A percentile compares a stretch with the other conserved stretches of the same genome.
These are phyloP conservation scores for Leptinotarsa rubiginosa DNA, from an alignment of 2,888 invertebrate genomes.

Conservation along the genomic window DNA sequence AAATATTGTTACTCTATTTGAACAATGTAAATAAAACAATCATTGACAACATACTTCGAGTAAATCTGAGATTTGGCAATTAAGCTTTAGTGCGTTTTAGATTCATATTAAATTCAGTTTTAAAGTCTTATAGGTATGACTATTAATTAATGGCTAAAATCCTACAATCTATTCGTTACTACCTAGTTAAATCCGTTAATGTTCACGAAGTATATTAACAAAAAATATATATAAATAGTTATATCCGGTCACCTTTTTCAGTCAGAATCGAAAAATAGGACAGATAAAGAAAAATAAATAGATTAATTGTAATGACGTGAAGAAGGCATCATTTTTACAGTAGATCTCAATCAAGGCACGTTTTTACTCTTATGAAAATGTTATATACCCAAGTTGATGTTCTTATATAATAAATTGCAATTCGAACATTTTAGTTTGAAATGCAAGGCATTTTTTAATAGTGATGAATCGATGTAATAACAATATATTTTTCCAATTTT, in stretches of 20 bases:
- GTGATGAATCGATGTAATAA: too few species aligned
- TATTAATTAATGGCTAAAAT: slow-evolving; percentile 34
- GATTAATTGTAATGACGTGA: slow-evolving; percentile 25
- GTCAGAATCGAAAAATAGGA: not conserved
- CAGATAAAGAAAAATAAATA: slow-evolving; percentile 7
- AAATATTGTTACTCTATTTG: slow-evolving; percentile 32
- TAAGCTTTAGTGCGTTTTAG: slow-evolving; percentile 33
- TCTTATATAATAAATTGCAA: too few species aligned
- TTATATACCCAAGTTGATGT: too few species aligned
- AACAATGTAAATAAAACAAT: slow-evolving; percentile 25
- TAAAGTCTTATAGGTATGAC: slow-evolving; percentile 28
- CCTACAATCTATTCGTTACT: slow-evolving; percentile 19
- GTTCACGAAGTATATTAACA: slow-evolving; percentile 30
- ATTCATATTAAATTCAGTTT: slow-evolving; percentile 31
- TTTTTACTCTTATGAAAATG: slow-evolving; percentile 1
- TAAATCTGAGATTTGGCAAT: slow-evolving; percentile 33
- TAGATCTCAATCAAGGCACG: slow-evolving; percentile 31
- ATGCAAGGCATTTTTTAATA: not conserved
- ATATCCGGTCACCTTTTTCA: slow-evolving; percentile 31
- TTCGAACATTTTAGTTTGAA: not conserved
- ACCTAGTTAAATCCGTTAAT: slow-evolving; percentile 8
- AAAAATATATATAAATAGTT: slow-evolving; percentile 30
- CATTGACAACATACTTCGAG: not conserved
- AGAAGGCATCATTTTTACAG: slow-evolving; percentile 25
- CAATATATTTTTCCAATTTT: not conserved